phyloP scores from a whole-genome alignment of 2,888 invertebrate species.

The Sepioteuthis lessoniana region DNA sequence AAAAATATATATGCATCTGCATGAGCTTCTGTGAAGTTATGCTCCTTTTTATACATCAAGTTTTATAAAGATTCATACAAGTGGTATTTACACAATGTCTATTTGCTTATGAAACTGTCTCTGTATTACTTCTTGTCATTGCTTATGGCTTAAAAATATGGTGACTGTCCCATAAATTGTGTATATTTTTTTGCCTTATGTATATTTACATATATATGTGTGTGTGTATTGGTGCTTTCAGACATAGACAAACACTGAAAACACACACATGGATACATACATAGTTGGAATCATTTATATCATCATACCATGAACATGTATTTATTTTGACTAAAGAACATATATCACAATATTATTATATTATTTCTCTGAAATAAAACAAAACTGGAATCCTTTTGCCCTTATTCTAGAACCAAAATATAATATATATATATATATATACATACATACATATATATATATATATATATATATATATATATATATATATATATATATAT shows the following conservation, averaged over 20 bases:
- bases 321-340: not conserved
- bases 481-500: too few relatives aligned
- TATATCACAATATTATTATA: not conserved
- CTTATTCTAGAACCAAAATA: not conserved
- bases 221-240: constrained; percentile 16
- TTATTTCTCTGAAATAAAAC: not conserved
- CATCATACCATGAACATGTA: not conserved
- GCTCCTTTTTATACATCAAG: not conserved
- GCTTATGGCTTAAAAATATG: constrained; percentile 33
- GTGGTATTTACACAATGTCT: not conserved
- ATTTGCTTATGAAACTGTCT: constrained; percentile 8
- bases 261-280: not conserved
- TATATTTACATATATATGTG: constrained; percentile 24
- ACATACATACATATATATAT: too few relatives aligned
- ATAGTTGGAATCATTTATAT: not conserved
- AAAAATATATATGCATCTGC: not conserved
- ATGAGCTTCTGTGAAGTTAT: not conserved
- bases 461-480: too few relatives aligned
- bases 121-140: constrained; percentile 16
- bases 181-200: not conserved
- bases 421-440: too few relatives aligned
- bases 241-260: not conserved
- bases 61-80: not conserved
- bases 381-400: not conserved
- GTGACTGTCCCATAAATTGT: constrained; percentile 33